These are phyloP conservation scores for Eledona agricola DNA, from an alignment of 2,888 invertebrate genomes.

Conservation along the genomic window DNA sequence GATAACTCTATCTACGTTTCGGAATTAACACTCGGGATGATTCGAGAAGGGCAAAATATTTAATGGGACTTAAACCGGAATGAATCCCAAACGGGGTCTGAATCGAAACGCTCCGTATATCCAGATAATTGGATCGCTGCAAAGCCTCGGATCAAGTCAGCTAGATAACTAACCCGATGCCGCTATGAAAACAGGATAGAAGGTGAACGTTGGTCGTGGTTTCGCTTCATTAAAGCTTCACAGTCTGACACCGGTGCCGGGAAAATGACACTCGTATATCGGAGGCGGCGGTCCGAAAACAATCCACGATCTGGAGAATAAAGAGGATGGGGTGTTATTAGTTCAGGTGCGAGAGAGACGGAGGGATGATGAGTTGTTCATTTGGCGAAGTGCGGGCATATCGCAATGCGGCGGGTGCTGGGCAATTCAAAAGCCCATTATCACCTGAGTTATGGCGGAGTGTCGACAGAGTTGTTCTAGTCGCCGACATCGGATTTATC, in stretches of 20 bases:
- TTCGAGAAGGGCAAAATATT: conserved; percentile 48
- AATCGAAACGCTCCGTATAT: conserved; percentile 62
- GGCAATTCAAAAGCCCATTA: conserved; percentile 62
- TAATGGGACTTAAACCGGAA: conserved; percentile 54
- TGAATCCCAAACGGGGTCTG: conserved; percentile 59
- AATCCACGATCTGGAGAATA: conserved; percentile 56
- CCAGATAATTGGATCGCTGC: conserved; percentile 62
- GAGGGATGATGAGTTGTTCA: conserved; percentile 59
- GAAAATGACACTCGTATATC: conserved; percentile 57
- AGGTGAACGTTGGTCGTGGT: conserved; percentile 47
- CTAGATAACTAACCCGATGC: conserved; percentile 61
- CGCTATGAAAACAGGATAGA: conserved; percentile 56
- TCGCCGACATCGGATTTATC: conserved; percentile 56
- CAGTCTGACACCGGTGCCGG: conserved; percentile 53
- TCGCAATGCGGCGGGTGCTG: conserved; percentile 60
- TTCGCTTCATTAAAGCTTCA: conserved; percentile 47
- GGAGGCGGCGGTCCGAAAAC: conserved; percentile 58
- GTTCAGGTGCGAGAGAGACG: conserved; percentile 52
- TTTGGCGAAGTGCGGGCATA: conserved; percentile 61
- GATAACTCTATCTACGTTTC: conserved; percentile 25
- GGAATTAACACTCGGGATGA: conserved; percentile 41
- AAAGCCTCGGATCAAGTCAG: conserved; percentile 61
- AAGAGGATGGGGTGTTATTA: conserved; percentile 44
- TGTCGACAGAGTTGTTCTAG: conserved; percentile 62
- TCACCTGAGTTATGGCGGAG: conserved; percentile 62